These are phyloP conservation scores for Heliornis fulica DNA, from an alignment of 2,113 vertebrate species.

Conservation along the genomic window DNA sequence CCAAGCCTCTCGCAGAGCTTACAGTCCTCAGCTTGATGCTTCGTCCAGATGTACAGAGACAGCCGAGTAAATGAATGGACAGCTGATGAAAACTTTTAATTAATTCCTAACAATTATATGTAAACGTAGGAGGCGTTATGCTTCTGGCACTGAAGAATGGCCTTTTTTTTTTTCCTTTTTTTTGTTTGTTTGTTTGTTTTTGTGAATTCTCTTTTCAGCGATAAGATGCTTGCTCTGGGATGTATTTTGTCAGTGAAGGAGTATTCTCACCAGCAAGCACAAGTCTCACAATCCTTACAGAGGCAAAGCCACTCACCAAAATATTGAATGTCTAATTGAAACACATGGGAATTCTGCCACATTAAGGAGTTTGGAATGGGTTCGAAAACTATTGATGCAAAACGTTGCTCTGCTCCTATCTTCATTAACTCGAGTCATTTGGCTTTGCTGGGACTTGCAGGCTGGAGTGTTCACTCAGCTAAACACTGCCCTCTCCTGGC, in stretches of 20 bases:
- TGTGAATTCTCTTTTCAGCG: background rate
- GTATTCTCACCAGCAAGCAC: background rate
- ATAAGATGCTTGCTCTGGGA: background rate
- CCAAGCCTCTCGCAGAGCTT: rapidly evolving
- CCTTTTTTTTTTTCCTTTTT: too few species aligned
- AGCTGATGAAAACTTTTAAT: background rate
- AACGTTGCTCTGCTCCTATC: background rate
- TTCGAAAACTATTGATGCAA: background rate
- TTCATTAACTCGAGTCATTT: background rate
- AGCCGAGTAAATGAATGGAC: background rate
- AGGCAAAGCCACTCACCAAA: background rate
- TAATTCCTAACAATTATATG: rapidly evolving
- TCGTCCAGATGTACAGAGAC: background rate
- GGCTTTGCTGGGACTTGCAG: background rate
- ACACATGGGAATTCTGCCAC: background rate
- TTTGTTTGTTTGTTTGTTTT: too few species aligned
- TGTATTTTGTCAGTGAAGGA: background rate
- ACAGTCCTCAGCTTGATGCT: background rate
- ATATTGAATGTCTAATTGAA: background rate
- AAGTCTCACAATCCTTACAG: background rate
- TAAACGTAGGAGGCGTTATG: background rate
- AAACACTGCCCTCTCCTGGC: constrained; percentile 67
- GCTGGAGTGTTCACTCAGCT: background rate
- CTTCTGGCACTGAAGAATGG: background rate
- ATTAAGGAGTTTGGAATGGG: background rate